Conservation (phyloP, 2,888 invertebrate species). For the Scelioninae gen. 1 region DNA sequence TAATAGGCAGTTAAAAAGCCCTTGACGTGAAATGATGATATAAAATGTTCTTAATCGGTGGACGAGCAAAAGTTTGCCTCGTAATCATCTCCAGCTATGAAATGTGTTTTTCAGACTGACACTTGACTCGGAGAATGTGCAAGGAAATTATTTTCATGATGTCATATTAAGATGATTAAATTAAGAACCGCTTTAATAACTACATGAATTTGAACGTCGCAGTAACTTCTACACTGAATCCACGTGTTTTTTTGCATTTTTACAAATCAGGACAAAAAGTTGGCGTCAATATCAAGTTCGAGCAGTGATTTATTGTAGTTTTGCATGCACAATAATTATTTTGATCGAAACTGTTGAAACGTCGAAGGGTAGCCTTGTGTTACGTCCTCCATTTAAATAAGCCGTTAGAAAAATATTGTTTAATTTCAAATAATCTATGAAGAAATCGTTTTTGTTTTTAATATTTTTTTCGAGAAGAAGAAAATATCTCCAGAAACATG, state of each 20-base stretch:
- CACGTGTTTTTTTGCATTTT: constrained; percentile 15
- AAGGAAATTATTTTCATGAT: constrained; percentile 24
- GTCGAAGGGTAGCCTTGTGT: constrained; percentile 33
- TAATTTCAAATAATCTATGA: too few relatives aligned
- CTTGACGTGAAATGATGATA: constrained; percentile 20
- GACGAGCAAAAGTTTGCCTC: constrained; percentile 28
- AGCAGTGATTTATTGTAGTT: constrained; percentile 28
- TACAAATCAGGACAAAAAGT: constrained; percentile 19
- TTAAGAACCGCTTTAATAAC: constrained; percentile 14
- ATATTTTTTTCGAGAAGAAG: too few relatives aligned
- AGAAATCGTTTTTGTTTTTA: too few relatives aligned
- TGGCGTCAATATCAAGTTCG: constrained; percentile 29
- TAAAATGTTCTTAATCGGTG: constrained; percentile 28
- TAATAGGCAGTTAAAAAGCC: constrained; percentile 18
- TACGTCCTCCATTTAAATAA: too few relatives aligned
- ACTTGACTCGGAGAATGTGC: constrained; percentile 21
- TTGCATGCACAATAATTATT: constrained; percentile 47
- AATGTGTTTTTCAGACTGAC: constrained; percentile 12
- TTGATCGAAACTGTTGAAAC: constrained; percentile 22
- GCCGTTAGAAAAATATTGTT: too few relatives aligned
- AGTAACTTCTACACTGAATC: not conserved
- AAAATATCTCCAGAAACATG: too few relatives aligned
- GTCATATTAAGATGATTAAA: constrained; percentile 15
- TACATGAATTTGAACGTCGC: constrained; percentile 2
- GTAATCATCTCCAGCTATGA: constrained; percentile 25